phyloP scores from a whole-genome alignment of 2,888 invertebrate genomes.

The Agrilus mali region DNA sequence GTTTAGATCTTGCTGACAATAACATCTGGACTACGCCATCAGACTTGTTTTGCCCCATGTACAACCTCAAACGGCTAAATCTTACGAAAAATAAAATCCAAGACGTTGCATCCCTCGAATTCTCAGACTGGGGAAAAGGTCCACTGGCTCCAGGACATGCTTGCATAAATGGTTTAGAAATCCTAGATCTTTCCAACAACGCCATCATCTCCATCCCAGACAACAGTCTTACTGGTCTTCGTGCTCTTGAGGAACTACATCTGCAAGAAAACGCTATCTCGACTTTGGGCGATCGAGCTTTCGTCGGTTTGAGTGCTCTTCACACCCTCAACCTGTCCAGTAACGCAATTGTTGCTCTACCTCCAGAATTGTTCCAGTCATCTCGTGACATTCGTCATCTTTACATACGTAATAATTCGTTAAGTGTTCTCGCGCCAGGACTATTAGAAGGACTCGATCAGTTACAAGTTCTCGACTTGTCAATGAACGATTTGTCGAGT shows the following conservation, averaged over 20 bases:
- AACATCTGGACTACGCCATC: slow-evolving; percentile 65
- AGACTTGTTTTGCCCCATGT: slow-evolving; percentile 60
- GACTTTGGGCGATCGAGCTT: slow-evolving; percentile 59
- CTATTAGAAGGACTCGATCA: slow-evolving; percentile 61
- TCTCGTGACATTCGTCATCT: slow-evolving; percentile 60
- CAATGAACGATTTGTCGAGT: slow-evolving; percentile 61
- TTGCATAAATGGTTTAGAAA: slow-evolving; percentile 56
- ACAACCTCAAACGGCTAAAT: slow-evolving; percentile 55
- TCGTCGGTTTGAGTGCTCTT: slow-evolving; percentile 55
- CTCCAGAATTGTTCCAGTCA: slow-evolving; percentile 64
- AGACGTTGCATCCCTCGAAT: slow-evolving; percentile 62
- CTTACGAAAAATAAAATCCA: slow-evolving; percentile 66
- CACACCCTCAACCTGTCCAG: slow-evolving; percentile 65
- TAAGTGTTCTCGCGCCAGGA: slow-evolving; percentile 62
- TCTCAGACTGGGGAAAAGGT: slow-evolving; percentile 59
- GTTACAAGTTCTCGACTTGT: slow-evolving; percentile 59
- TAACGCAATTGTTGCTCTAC: slow-evolving; percentile 63
- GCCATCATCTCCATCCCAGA: slow-evolving; percentile 58
- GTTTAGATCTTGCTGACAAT: slow-evolving; percentile 60
- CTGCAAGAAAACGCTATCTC: slow-evolving; percentile 67
- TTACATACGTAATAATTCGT: slow-evolving; percentile 63
- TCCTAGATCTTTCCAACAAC: slow-evolving; percentile 62
- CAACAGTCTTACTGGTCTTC: slow-evolving; percentile 56
- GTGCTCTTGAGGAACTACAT: slow-evolving; percentile 54
- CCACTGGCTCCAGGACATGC: slow-evolving; percentile 43